A percentile compares a stretch with the other conserved stretches of the same genome.
These are phyloP conservation scores for Akabosia matsudoensis DNA, from an alignment of 1,140 invertebrate genomes.

Conservation along the genomic window DNA sequence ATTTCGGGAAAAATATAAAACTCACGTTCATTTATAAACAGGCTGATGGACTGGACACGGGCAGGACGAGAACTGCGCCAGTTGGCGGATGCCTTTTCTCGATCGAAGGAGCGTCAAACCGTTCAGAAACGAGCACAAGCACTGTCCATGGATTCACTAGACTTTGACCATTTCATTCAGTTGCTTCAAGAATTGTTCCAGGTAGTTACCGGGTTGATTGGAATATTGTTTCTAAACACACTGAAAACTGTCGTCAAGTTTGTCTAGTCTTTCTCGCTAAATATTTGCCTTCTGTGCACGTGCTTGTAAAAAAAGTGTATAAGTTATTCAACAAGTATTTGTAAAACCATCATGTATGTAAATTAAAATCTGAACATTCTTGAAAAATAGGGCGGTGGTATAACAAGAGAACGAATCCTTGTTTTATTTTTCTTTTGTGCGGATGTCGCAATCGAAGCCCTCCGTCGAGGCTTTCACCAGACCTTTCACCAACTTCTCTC, in stretches of 20 bases:
- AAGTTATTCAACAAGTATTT: background rate
- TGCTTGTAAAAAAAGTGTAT: background rate
- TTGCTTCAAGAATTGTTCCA: slow-evolving; percentile 44
- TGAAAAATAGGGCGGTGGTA: slow-evolving; percentile 46
- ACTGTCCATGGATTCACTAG: slow-evolving; percentile 32
- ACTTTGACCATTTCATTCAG: slow-evolving; percentile 37
- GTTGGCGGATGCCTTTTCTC: slow-evolving; percentile 44
- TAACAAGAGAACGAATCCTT: slow-evolving; percentile 52
- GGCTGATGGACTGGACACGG: slow-evolving; percentile 32
- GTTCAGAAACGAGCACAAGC: slow-evolving; percentile 36
- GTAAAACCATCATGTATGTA: slow-evolving; percentile 12
- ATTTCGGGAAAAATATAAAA: background rate
- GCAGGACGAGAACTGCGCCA: slow-evolving; percentile 41
- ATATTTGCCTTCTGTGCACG: background rate
- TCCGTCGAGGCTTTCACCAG: slow-evolving; percentile 33
- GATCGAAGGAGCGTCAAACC: slow-evolving; percentile 34
- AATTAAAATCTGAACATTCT: background rate
- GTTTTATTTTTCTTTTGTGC: slow-evolving; percentile 55
- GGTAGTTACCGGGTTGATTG: slow-evolving; percentile 16
- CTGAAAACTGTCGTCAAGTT: background rate
- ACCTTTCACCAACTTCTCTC: slow-evolving; percentile 48
- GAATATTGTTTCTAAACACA: background rate
- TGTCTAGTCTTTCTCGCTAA: background rate
- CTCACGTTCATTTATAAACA: slow-evolving; percentile 3
- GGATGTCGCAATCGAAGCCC: slow-evolving; percentile 51